Evolutionary conservation across 2,888 invertebrate genomes (phyloP).

Genomic region (Aricia artaxerxes): DNA sequence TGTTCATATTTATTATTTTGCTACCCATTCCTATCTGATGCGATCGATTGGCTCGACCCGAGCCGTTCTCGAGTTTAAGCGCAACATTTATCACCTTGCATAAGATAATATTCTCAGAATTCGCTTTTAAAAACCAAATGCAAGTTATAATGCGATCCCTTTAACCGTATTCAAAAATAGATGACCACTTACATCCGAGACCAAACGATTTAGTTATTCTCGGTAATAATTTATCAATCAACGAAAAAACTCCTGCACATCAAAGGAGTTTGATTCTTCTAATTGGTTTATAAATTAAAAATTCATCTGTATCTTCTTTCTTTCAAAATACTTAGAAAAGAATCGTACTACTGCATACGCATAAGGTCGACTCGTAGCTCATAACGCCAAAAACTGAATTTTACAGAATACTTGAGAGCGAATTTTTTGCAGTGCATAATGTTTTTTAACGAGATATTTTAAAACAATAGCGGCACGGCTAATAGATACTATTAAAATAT

Average conservation of each 20-base stretch:
- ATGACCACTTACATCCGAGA: slow-evolving; percentile 4
- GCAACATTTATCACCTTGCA: background rate
- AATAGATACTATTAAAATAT: too few species aligned
- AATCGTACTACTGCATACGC: background rate
- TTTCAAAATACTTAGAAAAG: background rate
- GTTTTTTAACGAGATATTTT: too few species aligned
- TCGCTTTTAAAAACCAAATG: background rate
- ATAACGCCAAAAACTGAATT: background rate
- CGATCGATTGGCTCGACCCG: background rate
- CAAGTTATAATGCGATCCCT: background rate
- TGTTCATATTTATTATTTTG: too few species aligned
- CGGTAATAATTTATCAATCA: slow-evolving; percentile 16
- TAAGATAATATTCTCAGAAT: background rate
- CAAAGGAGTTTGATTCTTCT: slow-evolving; percentile 1
- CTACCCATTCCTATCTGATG: background rate
- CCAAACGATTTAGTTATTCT: slow-evolving; percentile 19
- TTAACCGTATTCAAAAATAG: background rate
- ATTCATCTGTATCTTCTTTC: background rate
- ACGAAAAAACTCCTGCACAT: slow-evolving; percentile 1
- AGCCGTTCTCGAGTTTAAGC: background rate
- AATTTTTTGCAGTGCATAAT: too few species aligned
- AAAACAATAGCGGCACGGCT: too few species aligned
- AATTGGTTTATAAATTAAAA: slow-evolving; percentile 19
- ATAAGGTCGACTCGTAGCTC: too few species aligned
- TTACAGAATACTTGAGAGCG: too few species aligned